Percentiles rank a stretch among this genome's conserved stretches.
Conservation (phyloP, 2,797 vertebrate genomes). For the Gymnocypris eckloni region DNA sequence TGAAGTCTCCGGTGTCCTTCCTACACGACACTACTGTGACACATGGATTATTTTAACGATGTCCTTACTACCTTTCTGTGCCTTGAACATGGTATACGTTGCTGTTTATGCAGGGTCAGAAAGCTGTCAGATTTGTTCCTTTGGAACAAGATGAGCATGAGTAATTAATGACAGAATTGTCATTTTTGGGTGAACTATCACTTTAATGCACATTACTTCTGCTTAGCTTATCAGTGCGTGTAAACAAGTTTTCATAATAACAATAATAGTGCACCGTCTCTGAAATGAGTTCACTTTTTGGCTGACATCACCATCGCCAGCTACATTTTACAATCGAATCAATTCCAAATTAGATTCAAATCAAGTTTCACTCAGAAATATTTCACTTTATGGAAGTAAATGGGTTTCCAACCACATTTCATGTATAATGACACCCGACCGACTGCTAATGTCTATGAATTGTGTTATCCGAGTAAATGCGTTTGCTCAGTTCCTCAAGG, state of each 20-base stretch:
- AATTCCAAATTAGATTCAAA: neutral
- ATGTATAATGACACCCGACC: neutral
- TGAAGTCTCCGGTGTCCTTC: too few species aligned
- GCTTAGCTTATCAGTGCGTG: neutral
- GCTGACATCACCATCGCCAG: neutral
- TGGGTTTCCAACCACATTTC: too few species aligned
- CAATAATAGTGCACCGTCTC: neutral
- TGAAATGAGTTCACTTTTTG: neutral
- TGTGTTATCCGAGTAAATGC: constrained; percentile 20
- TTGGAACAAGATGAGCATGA: neutral
- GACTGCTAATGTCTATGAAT: constrained; percentile 10
- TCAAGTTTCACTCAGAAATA: neutral
- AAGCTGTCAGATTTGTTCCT: neutral
- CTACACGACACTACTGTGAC: too few species aligned
- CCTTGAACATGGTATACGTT: too few species aligned
- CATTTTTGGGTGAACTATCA: neutral
- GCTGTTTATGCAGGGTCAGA: too few species aligned
- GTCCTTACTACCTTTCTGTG: too few species aligned
- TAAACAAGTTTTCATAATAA: neutral
- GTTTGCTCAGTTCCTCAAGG: neutral
- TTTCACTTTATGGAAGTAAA: neutral
- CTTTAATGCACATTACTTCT: neutral
- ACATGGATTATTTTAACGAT: too few species aligned
- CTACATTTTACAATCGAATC: constrained; percentile 15
- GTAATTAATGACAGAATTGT: neutral